Percentiles rank a stretch among this genome's conserved stretches.
These are phyloP conservation scores for Idaea biselata DNA, from an alignment of 2,888 invertebrate genomes.

Conservation along the genomic window DNA sequence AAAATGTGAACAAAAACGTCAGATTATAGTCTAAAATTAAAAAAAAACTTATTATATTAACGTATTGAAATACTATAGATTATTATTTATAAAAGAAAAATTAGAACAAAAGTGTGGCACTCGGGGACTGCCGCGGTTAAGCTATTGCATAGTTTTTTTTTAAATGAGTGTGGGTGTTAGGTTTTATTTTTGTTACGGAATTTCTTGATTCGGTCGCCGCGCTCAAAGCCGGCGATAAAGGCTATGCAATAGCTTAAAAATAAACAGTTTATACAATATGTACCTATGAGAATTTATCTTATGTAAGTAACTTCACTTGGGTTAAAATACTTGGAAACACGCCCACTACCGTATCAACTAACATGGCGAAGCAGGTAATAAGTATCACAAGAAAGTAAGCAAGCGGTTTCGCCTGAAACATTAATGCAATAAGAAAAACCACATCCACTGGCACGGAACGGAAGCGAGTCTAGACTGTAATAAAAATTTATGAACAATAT, in stretches of 20 bases:
- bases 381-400: conserved; percentile 16
- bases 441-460: conserved; percentile 24
- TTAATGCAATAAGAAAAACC: conserved; percentile 22
- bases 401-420: conserved; percentile 15
- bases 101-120: too few relatives aligned
- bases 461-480: conserved; percentile 19
- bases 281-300: background rate
- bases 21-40: too few relatives aligned
- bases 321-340: background rate
- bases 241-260: background rate
- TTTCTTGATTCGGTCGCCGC: too few relatives aligned
- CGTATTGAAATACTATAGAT: too few relatives aligned
- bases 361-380: background rate
- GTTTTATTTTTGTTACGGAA: too few relatives aligned
- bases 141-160: too few relatives aligned
- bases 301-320: background rate
- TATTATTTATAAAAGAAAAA: too few relatives aligned
- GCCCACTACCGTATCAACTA: background rate
- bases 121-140: too few relatives aligned
- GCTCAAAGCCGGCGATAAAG: too few relatives aligned
- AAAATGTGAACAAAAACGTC: too few relatives aligned
- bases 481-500: conserved; percentile 10
- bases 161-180: too few relatives aligned
- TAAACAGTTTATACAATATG: background rate
- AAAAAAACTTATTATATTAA: too few relatives aligned